Evolutionary conservation across 2,888 invertebrate species (phyloP).

Genomic region (Eustalomyia histrio): DNA sequence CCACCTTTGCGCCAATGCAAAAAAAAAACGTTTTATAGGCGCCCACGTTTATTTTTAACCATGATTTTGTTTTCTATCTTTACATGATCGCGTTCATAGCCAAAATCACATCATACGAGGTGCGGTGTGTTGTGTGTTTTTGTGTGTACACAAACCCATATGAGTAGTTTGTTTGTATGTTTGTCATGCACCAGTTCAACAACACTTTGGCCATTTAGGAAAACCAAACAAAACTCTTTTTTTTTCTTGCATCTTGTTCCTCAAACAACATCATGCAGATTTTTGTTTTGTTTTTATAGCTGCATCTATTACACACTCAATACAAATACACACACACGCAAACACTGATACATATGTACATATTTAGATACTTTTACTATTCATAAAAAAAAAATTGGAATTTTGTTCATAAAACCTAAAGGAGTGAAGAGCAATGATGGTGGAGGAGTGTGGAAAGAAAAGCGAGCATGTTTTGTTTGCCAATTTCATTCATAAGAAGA

Average conservation of each 20-base stretch:
- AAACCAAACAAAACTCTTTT: slow-evolving; percentile 55
- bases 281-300: slow-evolving; percentile 22
- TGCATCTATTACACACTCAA: background rate
- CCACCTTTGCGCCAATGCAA: background rate
- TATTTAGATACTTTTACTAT: slow-evolving; percentile 26
- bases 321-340: no score
- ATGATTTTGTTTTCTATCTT: slow-evolving; percentile 59
- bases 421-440: background rate
- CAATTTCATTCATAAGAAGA: slow-evolving; percentile 17
- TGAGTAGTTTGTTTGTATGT: background rate
- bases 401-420: slow-evolving; percentile 10
- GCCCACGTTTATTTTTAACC: slow-evolving; percentile 59
- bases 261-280: slow-evolving; percentile 38
- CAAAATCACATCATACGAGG: slow-evolving; percentile 11
- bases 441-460: no score
- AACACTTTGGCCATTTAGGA: slow-evolving; percentile 58
- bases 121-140: background rate
- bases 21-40: slow-evolving; percentile 26
- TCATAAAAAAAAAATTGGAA: slow-evolving; percentile 22
- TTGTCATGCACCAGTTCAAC: slow-evolving; percentile 60
- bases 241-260: background rate
- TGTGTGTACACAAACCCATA: background rate
- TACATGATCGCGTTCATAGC: slow-evolving; percentile 54
- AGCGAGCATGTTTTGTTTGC: background rate
- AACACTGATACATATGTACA: background rate